These are phyloP conservation scores for Drosophila differens DNA, from an alignment of 2,888 invertebrate genomes.

Conservation along the genomic window DNA sequence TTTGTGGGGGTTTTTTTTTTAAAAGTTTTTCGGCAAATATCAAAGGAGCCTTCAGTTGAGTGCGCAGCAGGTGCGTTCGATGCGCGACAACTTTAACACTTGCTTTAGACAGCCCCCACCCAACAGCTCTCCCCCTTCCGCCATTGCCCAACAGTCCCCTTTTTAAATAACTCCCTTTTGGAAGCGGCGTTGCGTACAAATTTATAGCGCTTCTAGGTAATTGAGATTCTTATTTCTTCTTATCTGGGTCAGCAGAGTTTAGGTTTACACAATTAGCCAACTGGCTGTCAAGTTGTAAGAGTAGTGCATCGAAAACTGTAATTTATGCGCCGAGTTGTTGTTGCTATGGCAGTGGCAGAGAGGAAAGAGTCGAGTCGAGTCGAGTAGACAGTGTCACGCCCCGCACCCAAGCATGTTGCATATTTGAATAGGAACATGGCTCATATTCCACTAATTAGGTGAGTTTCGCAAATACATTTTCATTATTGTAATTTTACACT, in stretches of 20 bases:
- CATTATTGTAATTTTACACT: constrained; percentile 76
- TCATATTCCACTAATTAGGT: constrained; percentile 79
- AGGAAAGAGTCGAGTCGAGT: not conserved
- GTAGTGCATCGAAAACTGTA: constrained; percentile 25
- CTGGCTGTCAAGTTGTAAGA: constrained; percentile 6
- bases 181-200: constrained; percentile 45
- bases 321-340: constrained; percentile 14
- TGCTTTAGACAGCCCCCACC: constrained; percentile 18
- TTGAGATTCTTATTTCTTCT: constrained; percentile 56
- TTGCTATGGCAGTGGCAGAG: not conserved
- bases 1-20: constrained; percentile 14
- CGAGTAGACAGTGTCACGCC: constrained; percentile 15
- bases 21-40: constrained; percentile 60
- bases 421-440: constrained; percentile 77
- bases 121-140: not conserved
- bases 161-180: not conserved
- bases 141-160: not conserved
- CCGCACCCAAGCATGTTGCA: constrained; percentile 57
- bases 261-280: constrained; percentile 22
- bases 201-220: constrained; percentile 66
- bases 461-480: constrained; percentile 78
- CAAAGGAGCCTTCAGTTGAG: constrained; percentile 49
- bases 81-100: constrained; percentile 68
- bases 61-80: constrained; percentile 66
- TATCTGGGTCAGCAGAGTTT: constrained; percentile 4